phyloP scores from a whole-genome alignment of 35 echinoderm and acorn worm genomes.

The Chiridota heheva region DNA sequence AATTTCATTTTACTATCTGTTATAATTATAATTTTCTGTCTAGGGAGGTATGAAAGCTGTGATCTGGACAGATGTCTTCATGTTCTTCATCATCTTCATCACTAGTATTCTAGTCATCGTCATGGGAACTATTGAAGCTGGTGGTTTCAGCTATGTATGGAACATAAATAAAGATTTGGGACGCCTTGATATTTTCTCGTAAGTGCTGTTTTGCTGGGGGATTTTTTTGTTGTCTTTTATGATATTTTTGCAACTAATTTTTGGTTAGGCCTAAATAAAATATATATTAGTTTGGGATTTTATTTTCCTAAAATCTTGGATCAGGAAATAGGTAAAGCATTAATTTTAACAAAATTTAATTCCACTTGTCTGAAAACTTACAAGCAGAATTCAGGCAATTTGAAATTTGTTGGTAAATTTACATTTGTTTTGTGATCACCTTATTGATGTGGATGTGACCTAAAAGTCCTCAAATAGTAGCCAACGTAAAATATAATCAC shows the following conservation, averaged over 20 bases:
- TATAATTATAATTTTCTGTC: background rate
- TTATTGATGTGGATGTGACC: too few species aligned
- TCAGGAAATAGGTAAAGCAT: too few species aligned
- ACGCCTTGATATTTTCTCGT: constrained; percentile 50
- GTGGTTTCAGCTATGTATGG: constrained; percentile 52
- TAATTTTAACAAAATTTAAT: too few species aligned
- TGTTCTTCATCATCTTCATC: constrained; percentile 68
- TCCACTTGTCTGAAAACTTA: too few species aligned
- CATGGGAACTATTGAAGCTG: constrained; percentile 53
- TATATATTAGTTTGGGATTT: too few species aligned
- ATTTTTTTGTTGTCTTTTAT: background rate
- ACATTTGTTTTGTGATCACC: too few species aligned
- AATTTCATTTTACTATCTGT: too few species aligned
- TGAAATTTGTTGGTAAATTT: too few species aligned
- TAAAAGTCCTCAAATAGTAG: too few species aligned
- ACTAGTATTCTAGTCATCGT: constrained; percentile 52
- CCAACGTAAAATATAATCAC: too few species aligned
- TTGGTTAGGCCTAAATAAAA: background rate
- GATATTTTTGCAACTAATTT: background rate
- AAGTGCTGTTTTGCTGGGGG: background rate
- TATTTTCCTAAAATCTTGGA: too few species aligned
- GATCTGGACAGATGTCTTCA: constrained; percentile 71
- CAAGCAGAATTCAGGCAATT: too few species aligned
- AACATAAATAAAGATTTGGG: constrained; percentile 56
- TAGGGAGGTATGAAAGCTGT: constrained; percentile 77